Evolutionary conservation across 2,797 vertebrate genomes (phyloP), one percentile per base, ranked within the genome.

Genomic region (Tarsius wallacei): DNA sequence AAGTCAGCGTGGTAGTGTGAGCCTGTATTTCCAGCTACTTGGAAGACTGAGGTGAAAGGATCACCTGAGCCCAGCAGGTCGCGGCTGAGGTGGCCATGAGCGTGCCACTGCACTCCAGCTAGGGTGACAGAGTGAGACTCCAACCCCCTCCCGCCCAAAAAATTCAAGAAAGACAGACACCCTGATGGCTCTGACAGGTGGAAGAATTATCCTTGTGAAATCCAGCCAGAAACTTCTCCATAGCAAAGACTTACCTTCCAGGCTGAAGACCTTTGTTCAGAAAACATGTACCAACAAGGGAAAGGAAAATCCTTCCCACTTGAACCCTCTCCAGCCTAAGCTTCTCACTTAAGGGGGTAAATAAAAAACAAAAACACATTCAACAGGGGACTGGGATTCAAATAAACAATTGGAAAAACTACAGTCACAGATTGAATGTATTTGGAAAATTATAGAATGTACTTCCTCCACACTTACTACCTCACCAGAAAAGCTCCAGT

Each of bases 211-310:
- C 63, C 28, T 2, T 36, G 33, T 33, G 22, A 73, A 68, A 26
- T 2, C 14, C 12, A 71, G 57, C 8, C 7, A 33, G 0, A 17
- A 2, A 26, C 10, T 53, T 47, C 8, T 61, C 24, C 17, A 2
- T 8, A 86, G n/a, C 5, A 17, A 59, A 31, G 2, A 1, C 2
- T 57, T 73, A 4, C n/a, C 57, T 85, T 49, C 19, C 14, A 78
- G 9, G 12, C 26, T 88, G 19, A 70, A 19, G 15, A 42, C 57
- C 8, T 77, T 57, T 36, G 42, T 16, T 83, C 78, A 78, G 84
- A 81, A 80, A 92, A 64, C 3, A 26, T 22, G 28, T 9, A 59
- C 12, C 36, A 71, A 13, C 14, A 83, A 28, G 9, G 7, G 17
- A 59, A 85, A 57, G 5, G 31, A 6, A 17, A 28, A 71, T 49